Evolutionary conservation across 2,113 vertebrate species (phyloP), one percentile per base, ranked within the genome.

Genomic region (Columbina picui): DNA sequence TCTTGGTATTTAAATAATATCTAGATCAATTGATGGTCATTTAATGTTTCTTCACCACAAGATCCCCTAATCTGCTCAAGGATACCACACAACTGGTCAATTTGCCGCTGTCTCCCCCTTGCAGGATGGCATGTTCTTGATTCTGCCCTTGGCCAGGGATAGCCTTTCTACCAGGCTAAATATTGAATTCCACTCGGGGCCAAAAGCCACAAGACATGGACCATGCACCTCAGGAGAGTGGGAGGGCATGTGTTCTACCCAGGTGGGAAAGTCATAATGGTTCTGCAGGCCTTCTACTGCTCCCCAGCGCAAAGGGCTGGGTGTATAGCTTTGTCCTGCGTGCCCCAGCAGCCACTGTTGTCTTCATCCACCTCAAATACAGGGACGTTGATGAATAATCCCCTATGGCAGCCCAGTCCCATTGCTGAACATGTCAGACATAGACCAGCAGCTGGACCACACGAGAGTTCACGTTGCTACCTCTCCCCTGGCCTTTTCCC

Each of bases 391-490:
- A 49, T 17, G 27, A 64, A 75, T 45, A 59, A 43, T 20, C 7
- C 25, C 41, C 26, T 2, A 14, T 26, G 64, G 69, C 73, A 89
- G 38, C 49, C 49, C 43, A 30, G 78, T 71, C 50, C 45, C 0
- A 0, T 20, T 86, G 55, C 80, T 1, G 4, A 36, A 21, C 0
- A 0, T 18, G 55, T 32, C 52, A 60, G 82, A 53, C 39, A n/a
- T 1, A 7, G 47, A 10, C 26, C 0, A 0, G 69, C 68, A 78
- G 52, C 88, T 70, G 65, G 77, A 43, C 57, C 55, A 61, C 68
- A 39, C 18, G 43, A 21, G 29, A 59, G 10, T 61, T 93, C 22
- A 34, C 1, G 0, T 47, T 1, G 1, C 68, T 74, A 23, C 68
- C 41, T 74, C 65, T 84, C 81, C 77, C 32, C 49, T 21, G 14